Evolutionary conservation across 2,888 invertebrate species (phyloP).

Genomic region (Uloborus plumipes): DNA sequence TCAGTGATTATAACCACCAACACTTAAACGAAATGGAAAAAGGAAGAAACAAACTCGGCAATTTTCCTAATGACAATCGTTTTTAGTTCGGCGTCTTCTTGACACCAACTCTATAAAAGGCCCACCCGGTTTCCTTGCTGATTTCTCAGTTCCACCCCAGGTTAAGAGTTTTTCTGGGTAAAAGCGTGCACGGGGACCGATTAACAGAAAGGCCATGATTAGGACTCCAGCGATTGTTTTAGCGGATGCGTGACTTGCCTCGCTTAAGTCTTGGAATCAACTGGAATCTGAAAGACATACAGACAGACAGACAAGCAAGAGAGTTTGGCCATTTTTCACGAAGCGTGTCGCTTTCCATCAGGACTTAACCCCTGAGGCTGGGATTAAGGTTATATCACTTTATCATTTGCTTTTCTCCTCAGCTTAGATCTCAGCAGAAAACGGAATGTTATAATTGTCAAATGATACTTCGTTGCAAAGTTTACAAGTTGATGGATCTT

Average conservation of each 20-base stretch:
- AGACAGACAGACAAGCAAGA: slow-evolving; percentile 5
- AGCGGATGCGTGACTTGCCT: slow-evolving; percentile 41
- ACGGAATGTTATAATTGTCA: background rate
- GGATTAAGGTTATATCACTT: too few relatives aligned
- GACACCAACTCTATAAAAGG: slow-evolving; percentile 24
- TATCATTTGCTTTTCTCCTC: too few relatives aligned
- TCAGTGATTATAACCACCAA: slow-evolving; percentile 36
- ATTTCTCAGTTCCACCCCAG: slow-evolving; percentile 8
- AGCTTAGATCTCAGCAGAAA: slow-evolving; percentile 2
- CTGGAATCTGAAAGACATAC: too few relatives aligned
- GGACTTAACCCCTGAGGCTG: background rate
- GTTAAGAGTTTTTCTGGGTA: slow-evolving; percentile 19
- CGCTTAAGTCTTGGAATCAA: slow-evolving; percentile 30
- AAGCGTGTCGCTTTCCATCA: slow-evolving; percentile 44
- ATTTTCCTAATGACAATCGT: slow-evolving; percentile 15
- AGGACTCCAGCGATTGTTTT: slow-evolving; percentile 39
- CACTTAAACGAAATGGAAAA: slow-evolving; percentile 9
- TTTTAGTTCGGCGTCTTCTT: slow-evolving; percentile 1
- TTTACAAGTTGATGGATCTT: too few relatives aligned
- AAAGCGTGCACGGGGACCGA: slow-evolving; percentile 39
- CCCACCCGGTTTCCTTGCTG: slow-evolving; percentile 13
- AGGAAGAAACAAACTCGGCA: background rate
- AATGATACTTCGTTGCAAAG: too few relatives aligned
- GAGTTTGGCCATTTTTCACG: background rate
- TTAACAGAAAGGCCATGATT: slow-evolving; percentile 6